Conservation (phyloP, 2,888 invertebrate genomes). For the Nineta flava region DNA sequence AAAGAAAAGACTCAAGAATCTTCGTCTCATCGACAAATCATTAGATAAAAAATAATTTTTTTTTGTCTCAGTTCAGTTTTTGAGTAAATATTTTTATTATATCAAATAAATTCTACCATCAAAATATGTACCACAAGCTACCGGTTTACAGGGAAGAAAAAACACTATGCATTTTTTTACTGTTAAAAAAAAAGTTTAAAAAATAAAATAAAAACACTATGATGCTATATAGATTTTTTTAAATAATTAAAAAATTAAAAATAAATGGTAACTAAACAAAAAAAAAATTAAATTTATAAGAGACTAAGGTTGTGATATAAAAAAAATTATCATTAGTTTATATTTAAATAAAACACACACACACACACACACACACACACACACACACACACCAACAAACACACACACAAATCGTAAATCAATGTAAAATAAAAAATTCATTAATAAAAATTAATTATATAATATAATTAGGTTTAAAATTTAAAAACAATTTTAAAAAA, state of each 20-base stretch:
- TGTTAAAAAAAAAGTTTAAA: not conserved
- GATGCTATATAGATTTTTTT: not conserved
- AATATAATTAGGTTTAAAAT: not conserved
- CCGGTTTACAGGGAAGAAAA: slow-evolving; percentile 2
- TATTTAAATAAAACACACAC: not conserved
- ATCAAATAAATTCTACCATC: too few relatives aligned
- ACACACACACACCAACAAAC: not conserved
- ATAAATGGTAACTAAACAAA: too few relatives aligned
- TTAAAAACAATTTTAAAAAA: too few relatives aligned
- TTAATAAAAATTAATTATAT: not conserved
- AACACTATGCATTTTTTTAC: not conserved
- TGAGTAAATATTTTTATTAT: too few relatives aligned
- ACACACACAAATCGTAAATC: not conserved
- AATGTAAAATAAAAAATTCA: not conserved
- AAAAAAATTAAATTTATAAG: not conserved
- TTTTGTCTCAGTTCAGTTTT: too few relatives aligned
- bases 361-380: not conserved
- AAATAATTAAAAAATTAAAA: not conserved
- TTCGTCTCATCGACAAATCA: too few relatives aligned
- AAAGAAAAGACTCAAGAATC: too few relatives aligned
- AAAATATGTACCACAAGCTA: not conserved
- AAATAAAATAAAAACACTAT: not conserved
- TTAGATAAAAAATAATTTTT: too few relatives aligned
- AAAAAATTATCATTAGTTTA: slow-evolving; percentile 1
- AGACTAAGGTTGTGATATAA: slow-evolving; percentile 1